Conservation (phyloP, 2,797 vertebrate genomes). For the Lateolabrax maculatus region DNA sequence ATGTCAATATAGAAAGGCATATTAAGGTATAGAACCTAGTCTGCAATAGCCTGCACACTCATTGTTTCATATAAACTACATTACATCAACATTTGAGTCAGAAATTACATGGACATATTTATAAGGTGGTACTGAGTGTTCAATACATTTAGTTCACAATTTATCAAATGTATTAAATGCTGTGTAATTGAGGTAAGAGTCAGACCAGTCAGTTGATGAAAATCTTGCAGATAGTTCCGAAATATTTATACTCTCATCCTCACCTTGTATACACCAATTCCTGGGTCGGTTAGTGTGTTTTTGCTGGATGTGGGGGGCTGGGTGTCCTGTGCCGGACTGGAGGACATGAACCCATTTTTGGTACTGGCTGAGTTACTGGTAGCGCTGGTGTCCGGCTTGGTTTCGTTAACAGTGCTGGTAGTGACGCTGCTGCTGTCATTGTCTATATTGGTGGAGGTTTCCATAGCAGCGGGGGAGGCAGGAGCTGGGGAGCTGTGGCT, state of each 20-base stretch:
- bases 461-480: constrained; percentile 57
- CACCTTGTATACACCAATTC: constrained; percentile 97
- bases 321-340: constrained; percentile 80
- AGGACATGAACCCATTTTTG: constrained; percentile 89
- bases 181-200: neutral
- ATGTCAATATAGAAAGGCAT: neutral
- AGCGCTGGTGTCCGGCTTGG: constrained; percentile 76
- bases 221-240: neutral
- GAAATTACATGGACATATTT: neutral
- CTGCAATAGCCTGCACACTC: neutral
- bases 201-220: neutral
- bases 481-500: constrained; percentile 61
- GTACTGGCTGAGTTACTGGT: constrained; percentile 83
- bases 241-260: constrained; percentile 27
- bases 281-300: constrained; percentile 90
- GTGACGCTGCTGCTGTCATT: constrained; percentile 65
- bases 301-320: constrained; percentile 92
- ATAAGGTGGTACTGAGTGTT: constrained; percentile 6
- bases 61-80: constrained; percentile 6
- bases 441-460: constrained; percentile 66
- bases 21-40: neutral
- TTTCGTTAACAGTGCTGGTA: constrained; percentile 66
- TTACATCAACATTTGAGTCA: neutral
- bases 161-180: no score
- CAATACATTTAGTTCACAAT: constrained; percentile 8